phyloP scores from a whole-genome alignment of 2,888 invertebrate genomes.

The Thereva unica region DNA sequence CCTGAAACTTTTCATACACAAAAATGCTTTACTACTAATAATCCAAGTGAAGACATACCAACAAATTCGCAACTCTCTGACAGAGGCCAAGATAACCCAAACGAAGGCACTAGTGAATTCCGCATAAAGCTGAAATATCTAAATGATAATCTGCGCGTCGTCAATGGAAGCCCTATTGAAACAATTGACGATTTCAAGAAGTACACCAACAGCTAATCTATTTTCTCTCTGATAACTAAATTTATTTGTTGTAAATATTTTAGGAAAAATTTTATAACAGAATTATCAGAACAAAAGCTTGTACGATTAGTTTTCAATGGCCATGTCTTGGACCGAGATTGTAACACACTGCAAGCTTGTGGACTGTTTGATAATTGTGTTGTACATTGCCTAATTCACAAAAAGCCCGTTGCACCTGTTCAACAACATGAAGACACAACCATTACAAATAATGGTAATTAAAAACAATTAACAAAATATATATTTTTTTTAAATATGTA shows the following conservation, averaged over 20 bases:
- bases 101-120: conserved; percentile 51
- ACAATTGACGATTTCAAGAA: conserved; percentile 80
- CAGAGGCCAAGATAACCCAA: neutral
- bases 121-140: conserved; percentile 78
- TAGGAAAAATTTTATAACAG: conserved; percentile 82
- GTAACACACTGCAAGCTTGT: conserved; percentile 75
- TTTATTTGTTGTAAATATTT: neutral
- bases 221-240: neutral
- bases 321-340: conserved; percentile 79
- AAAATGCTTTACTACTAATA: conserved; percentile 44
- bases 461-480: neutral
- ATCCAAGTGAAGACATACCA: conserved; percentile 43
- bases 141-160: conserved; percentile 79
- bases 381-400: conserved; percentile 74
- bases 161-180: conserved; percentile 74
- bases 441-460: conserved; percentile 7
- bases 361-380: conserved; percentile 87
- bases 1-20: conserved; percentile 40
- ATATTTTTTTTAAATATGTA: neutral
- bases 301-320: conserved; percentile 93
- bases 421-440: conserved; percentile 9
- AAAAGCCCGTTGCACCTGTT: conserved; percentile 33
- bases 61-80: conserved; percentile 10
- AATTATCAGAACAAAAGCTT: conserved; percentile 75
- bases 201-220: conserved; percentile 54